Percentiles rank a stretch among this genome's conserved stretches.
These are phyloP conservation scores for Drosophila kanekoi DNA, from an alignment of 2,888 invertebrate genomes.

Conservation along the genomic window DNA sequence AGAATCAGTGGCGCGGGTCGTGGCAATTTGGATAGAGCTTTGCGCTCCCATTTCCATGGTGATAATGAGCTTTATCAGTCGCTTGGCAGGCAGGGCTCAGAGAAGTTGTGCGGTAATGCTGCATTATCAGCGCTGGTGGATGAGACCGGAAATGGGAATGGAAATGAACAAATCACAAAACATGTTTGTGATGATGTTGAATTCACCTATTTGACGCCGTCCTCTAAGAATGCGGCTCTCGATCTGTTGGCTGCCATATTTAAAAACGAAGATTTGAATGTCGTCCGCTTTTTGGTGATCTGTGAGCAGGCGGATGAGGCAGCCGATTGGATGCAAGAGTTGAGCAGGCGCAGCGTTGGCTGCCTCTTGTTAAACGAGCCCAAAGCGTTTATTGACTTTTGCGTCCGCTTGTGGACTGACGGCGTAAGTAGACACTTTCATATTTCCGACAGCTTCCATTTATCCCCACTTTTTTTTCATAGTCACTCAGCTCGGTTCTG, in stretches of 20 bases:
- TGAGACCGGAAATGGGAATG: background rate
- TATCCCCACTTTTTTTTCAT: background rate
- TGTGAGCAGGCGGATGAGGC: constrained; percentile 27
- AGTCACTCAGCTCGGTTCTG: constrained; percentile 28
- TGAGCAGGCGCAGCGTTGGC: constrained; percentile 36
- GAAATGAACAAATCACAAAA: background rate
- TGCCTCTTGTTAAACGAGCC: constrained; percentile 23
- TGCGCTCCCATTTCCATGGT: background rate
- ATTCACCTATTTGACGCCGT: constrained; percentile 22
- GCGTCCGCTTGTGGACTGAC: background rate
- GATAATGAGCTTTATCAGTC: background rate
- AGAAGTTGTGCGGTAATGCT: background rate
- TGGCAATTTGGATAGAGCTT: background rate
- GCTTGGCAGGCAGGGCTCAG: no score
- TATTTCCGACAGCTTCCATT: background rate
- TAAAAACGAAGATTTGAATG: constrained; percentile 32
- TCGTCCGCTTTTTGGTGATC: constrained; percentile 21
- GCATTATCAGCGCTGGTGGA: background rate
- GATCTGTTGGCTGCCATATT: constrained; percentile 17
- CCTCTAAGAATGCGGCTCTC: background rate
- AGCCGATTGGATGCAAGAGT: constrained; percentile 11
- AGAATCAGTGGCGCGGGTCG: background rate
- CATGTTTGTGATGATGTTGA: constrained; percentile 14
- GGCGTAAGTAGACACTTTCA: constrained; percentile 23
- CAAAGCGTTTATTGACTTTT: background rate